Percentiles rank a stretch among this genome's conserved stretches.
These are phyloP conservation scores for Gnathonemus longibarbis DNA, from an alignment of 2,113 vertebrate species.

Conservation along the genomic window DNA sequence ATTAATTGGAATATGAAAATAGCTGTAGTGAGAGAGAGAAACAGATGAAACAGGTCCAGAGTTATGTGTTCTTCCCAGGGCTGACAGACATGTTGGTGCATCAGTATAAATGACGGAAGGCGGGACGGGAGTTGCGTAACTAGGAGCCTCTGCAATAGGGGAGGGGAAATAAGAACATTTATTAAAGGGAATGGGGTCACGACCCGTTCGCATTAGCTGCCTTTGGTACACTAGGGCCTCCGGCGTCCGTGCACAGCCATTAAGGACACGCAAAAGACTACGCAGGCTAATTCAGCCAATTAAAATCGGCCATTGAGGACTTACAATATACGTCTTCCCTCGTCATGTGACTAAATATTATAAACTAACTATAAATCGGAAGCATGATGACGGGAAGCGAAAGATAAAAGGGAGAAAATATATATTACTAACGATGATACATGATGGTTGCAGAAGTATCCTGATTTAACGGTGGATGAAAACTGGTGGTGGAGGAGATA, in stretches of 20 bases:
- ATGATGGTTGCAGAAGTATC: conserved; percentile 40
- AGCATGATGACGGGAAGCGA: not conserved
- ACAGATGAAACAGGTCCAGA: not conserved
- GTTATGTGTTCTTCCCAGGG: not conserved
- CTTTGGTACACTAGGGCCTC: not conserved
- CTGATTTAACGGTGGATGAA: conserved; percentile 21
- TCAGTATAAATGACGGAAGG: not conserved
- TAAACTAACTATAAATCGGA: not conserved
- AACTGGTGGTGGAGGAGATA: conserved; percentile 29
- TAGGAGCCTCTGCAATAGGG: not conserved
- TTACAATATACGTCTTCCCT: not conserved
- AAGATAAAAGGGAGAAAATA: not conserved
- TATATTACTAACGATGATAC: conserved; percentile 41
- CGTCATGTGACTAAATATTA: conserved; percentile 18
- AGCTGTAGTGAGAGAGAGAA: not conserved
- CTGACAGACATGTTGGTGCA: not conserved
- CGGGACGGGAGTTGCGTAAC: not conserved
- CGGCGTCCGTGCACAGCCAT: not conserved
- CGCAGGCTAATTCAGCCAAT: not conserved
- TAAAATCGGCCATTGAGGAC: not conserved
- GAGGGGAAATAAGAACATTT: not conserved
- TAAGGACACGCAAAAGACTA: not conserved
- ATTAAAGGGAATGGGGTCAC: not conserved
- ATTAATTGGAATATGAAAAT: not conserved
- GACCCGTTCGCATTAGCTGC: not conserved